Evolutionary conservation across 2,888 invertebrate species (phyloP).

Genomic region (Synergus umbraculus): DNA sequence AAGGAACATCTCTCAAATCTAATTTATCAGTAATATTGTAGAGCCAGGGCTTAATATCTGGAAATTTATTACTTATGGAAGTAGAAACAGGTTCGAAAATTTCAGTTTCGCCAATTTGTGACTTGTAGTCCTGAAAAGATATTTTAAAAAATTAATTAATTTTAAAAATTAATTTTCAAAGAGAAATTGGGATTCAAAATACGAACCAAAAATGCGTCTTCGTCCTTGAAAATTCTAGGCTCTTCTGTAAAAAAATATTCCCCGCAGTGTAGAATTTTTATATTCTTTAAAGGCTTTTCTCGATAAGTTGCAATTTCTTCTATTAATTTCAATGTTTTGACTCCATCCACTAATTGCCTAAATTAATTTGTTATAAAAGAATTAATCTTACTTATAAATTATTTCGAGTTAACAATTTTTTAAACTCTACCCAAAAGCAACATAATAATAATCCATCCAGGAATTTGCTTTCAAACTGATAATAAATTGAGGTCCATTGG

Average conservation of each 20-base stretch:
- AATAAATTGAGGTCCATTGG: conserved; percentile 85
- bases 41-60: conserved; percentile 52
- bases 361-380: not conserved
- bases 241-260: conserved; percentile 56
- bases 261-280: conserved; percentile 59
- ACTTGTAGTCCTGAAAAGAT: not conserved
- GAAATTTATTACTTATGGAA: conserved; percentile 47
- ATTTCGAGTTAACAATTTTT: not conserved
- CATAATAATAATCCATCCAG: conserved; percentile 86
- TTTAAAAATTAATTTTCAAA: not conserved
- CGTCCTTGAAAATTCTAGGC: conserved; percentile 42
- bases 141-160: not conserved
- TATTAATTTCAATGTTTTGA: conserved; percentile 80
- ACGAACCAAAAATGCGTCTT: conserved; percentile 49
- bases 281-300: conserved; percentile 79
- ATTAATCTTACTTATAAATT: not conserved
- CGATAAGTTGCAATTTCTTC: conserved; percentile 82
- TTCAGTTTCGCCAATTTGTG: conserved; percentile 47
- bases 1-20: conserved; percentile 58
- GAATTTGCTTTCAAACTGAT: conserved; percentile 82
- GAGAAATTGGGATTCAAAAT: not conserved
- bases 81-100: conserved; percentile 11
- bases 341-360: conserved; percentile 84
- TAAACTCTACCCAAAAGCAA: conserved; percentile 83
- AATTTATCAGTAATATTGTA: conserved; percentile 56